Evolutionary conservation across 2,113 vertebrate species (phyloP), one percentile per base, ranked within the genome.

Genomic region (Tretioscincus oriximinensis): DNA sequence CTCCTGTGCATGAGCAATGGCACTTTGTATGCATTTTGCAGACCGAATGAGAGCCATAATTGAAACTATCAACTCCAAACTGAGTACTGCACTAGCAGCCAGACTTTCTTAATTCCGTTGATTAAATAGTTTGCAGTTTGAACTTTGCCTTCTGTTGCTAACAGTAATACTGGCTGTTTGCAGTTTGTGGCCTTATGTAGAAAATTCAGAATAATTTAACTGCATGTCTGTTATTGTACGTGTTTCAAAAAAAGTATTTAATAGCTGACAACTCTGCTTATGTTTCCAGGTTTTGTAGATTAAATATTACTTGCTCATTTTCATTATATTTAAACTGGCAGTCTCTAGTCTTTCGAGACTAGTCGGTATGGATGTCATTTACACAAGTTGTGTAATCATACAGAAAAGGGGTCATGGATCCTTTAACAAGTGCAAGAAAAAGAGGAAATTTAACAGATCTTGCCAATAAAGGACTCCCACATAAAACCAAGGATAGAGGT

Each of bases 11-110:
- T 63, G 8, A 60, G n/a, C 51, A 63, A 70, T n/a, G 76, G 80
- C 80, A 82, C 80, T 82, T 76, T 81, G 51, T 69, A 75, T 58
- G 76, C 41, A 76, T 76, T 58, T 76, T 76, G 35, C 41, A 69
- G 66, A 70, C 12, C 26, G 61, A 63, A 49, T 76, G 54, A 70
- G 54, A 82, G 80, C 65, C 80, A 82, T 82, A 75, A 60, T 49
- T 18, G 51, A 76, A 81, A 70, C 35, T 9, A 22, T 70, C n/a
- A 22, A 47, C 21, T 35, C 73, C 66, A 61, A 70, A 76, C 18
- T 69, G 28, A 69, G 24, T 49, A 47, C 18, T 45, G 28, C 24
- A 2, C 3, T 4, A 29, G 58, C 35, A 80, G 69, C 58, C 60
- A 64, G n/a, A 14, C n/a, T 28, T 82, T 47, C 73, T 63, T n/a